These are phyloP conservation scores for Agrenia bidenticulata DNA, from an alignment of 2,888 invertebrate species.

Conservation along the genomic window DNA sequence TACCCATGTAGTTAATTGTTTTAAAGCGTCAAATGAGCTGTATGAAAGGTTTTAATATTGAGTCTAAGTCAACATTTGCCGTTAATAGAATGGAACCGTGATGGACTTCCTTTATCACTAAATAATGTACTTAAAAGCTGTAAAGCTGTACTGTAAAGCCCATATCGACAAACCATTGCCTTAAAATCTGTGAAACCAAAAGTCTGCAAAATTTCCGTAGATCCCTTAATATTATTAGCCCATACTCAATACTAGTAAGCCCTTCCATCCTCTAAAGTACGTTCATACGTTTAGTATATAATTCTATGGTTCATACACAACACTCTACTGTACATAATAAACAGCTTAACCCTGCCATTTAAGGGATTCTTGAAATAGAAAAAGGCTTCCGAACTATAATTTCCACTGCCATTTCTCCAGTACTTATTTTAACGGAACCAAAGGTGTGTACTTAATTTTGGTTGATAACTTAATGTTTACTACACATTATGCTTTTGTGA, in stretches of 20 bases:
- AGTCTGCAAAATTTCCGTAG: neutral
- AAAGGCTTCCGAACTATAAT: too few relatives aligned
- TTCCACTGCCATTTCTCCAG: too few relatives aligned
- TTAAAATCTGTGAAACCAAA: neutral
- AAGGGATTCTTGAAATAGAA: too few relatives aligned
- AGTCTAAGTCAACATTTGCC: slow-evolving; percentile 18
- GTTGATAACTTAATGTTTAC: neutral
- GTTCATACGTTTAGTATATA: too few relatives aligned
- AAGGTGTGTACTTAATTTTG: slow-evolving; percentile 5
- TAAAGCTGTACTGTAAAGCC: too few relatives aligned
- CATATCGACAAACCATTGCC: neutral
- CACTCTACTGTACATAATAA: too few relatives aligned
- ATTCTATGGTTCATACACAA: too few relatives aligned
- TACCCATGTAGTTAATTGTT: neutral
- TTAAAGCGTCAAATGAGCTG: slow-evolving; percentile 1
- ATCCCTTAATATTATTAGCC: too few relatives aligned
- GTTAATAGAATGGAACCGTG: slow-evolving; percentile 1
- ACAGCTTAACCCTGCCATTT: too few relatives aligned
- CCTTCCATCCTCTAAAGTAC: too few relatives aligned
- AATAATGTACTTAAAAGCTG: too few relatives aligned
- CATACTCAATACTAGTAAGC: too few relatives aligned
- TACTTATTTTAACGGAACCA: neutral
- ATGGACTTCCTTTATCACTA: neutral
- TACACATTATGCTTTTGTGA: slow-evolving; percentile 12
- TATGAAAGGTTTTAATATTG: slow-evolving; percentile 7